Evolutionary conservation across 2,797 vertebrate species (phyloP).

Genomic region (Coracias cyanogaster): DNA sequence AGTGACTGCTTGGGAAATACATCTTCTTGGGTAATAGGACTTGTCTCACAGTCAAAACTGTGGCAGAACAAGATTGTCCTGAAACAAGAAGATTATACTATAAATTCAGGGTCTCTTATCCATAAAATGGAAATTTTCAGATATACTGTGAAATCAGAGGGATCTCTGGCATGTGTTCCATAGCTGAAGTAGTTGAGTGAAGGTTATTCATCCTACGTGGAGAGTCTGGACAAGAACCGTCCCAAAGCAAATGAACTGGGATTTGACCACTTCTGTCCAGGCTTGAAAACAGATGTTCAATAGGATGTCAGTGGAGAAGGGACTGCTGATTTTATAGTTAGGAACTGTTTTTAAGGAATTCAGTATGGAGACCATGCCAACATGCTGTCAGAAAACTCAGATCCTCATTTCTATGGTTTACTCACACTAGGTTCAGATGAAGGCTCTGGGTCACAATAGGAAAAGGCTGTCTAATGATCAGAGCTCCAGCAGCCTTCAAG

Average conservation of each 20-base stretch:
- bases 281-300: constrained; percentile 38
- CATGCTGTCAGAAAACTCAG: not conserved
- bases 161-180: not conserved
- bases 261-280: constrained; percentile 11
- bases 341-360: not conserved
- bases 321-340: not conserved
- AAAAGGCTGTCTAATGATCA: not conserved
- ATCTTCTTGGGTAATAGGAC: not conserved
- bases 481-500: not conserved
- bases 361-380: not conserved
- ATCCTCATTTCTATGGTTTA: not conserved
- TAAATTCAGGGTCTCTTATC: not conserved
- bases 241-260: not conserved
- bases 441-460: not conserved
- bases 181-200: not conserved
- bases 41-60: not conserved
- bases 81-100: not conserved
- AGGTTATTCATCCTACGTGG: not conserved
- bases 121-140: not conserved
- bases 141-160: not conserved
- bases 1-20: not conserved
- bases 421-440: not conserved
- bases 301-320: not conserved
- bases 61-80: not conserved
- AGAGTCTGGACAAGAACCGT: not conserved